A percentile compares a stretch with the other conserved stretches of the same genome.
Conservation (phyloP, 2,888 invertebrate genomes). For the Cryptophagus acutangulus region DNA sequence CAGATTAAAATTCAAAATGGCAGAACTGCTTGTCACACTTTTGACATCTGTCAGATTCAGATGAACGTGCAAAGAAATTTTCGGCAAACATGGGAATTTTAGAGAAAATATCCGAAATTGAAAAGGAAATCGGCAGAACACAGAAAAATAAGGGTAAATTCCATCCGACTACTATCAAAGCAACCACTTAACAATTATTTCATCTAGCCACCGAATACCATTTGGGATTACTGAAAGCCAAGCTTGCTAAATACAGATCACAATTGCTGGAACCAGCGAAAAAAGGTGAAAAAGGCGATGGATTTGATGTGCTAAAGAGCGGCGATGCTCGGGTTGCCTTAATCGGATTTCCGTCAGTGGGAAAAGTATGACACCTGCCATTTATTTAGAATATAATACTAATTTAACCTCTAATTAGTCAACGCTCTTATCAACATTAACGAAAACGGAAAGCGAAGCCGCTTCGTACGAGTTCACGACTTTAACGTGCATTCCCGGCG, state of each 20-base stretch:
- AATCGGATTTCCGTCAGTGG: slow-evolving; percentile 98
- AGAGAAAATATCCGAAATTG: slow-evolving; percentile 98
- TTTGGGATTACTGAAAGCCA: slow-evolving; percentile 94
- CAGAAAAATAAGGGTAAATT: slow-evolving; percentile 96
- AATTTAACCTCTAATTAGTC: slow-evolving; percentile 58
- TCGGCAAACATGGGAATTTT: slow-evolving; percentile 82
- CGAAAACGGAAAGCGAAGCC: slow-evolving; percentile 93
- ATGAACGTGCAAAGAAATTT: slow-evolving; percentile 7
- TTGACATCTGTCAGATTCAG: too few relatives aligned
- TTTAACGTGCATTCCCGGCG: slow-evolving; percentile 97
- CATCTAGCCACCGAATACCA: slow-evolving; percentile 96
- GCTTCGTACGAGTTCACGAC: slow-evolving; percentile 99
- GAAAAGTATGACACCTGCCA: slow-evolving; percentile 64
- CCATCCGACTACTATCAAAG: background rate
- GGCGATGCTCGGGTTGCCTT: slow-evolving; percentile 97
- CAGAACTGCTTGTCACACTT: too few relatives aligned
- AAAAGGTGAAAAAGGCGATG: slow-evolving; percentile 92
- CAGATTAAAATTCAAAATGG: too few relatives aligned
- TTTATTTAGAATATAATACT: background rate
- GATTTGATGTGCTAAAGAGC: slow-evolving; percentile 98
- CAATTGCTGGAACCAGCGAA: slow-evolving; percentile 92
- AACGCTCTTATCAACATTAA: slow-evolving; percentile 89
- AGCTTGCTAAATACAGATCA: slow-evolving; percentile 90
- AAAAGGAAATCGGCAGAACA: slow-evolving; percentile 95
- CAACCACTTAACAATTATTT: slow-evolving; percentile 4